Evolutionary conservation across 2,797 vertebrate species (phyloP).

Genomic region (Gobio occitaniae): DNA sequence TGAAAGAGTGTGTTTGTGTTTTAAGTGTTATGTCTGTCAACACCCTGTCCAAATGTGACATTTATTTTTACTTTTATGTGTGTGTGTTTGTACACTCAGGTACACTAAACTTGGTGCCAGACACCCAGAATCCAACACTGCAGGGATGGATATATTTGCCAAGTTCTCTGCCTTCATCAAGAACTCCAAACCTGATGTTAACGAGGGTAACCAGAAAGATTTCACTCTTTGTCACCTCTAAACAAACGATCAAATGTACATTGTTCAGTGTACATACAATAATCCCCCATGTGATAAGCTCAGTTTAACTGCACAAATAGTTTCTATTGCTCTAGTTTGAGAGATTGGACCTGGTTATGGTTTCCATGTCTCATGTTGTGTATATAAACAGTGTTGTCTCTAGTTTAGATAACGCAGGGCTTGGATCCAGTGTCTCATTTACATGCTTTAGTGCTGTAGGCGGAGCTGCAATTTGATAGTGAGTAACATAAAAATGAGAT

Average conservation of each 20-base stretch:
- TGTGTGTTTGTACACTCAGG: slow-evolving; percentile 71
- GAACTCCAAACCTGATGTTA: slow-evolving; percentile 95
- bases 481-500: neutral
- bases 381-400: slow-evolving; percentile 32
- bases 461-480: neutral
- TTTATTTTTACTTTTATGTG: neutral
- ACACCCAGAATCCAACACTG: slow-evolving; percentile 96
- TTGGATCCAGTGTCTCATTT: slow-evolving; percentile 31
- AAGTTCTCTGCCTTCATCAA: slow-evolving; percentile 99
- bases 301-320: neutral
- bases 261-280: neutral
- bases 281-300: neutral
- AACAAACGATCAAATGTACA: neutral
- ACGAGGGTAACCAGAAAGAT: slow-evolving; percentile 85
- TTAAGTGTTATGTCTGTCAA: neutral
- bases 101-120: slow-evolving; percentile 92
- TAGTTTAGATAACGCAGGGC: slow-evolving; percentile 2
- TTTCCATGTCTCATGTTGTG: slow-evolving; percentile 4
- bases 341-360: slow-evolving; percentile 1
- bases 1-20: slow-evolving; percentile 35
- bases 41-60: neutral
- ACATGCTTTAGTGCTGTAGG: slow-evolving; percentile 26
- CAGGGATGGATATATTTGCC: slow-evolving; percentile 99
- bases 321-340: slow-evolving; percentile 15
- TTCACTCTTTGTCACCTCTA: neutral